These are phyloP conservation scores for Bombus superbus DNA, from an alignment of 1,140 invertebrate species.

Conservation along the genomic window DNA sequence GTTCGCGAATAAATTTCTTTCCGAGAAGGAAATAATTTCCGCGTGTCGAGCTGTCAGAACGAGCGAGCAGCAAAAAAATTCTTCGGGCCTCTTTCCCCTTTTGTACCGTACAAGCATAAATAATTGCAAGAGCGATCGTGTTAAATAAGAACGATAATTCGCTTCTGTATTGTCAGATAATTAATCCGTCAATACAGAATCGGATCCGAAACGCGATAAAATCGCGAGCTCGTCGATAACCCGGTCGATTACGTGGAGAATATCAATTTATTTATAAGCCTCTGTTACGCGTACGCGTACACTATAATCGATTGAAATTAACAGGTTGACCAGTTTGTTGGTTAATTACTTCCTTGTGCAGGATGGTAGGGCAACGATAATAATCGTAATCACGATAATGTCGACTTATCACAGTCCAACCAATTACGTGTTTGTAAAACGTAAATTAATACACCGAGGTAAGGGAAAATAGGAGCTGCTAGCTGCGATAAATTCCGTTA, in stretches of 20 bases:
- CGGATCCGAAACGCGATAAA: neutral
- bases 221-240: neutral
- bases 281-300: neutral
- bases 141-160: neutral
- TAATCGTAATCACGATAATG: neutral
- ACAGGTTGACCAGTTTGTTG: neutral
- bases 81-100: too few relatives aligned
- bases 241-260: neutral
- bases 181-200: conserved; percentile 6
- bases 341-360: conserved; percentile 3
- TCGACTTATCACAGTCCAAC: neutral
- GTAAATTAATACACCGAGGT: neutral
- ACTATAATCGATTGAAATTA: conserved; percentile 8
- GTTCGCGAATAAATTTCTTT: neutral
- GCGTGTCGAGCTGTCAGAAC: neutral
- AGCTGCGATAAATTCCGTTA: too few relatives aligned
- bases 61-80: neutral
- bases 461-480: neutral
- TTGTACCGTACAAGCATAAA: too few relatives aligned
- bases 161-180: neutral
- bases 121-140: neutral
- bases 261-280: conserved; percentile 9
- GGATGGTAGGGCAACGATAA: neutral
- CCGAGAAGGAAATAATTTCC: conserved; percentile 17
- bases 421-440: neutral